Evolutionary conservation across 1,140 invertebrate species (phyloP), one percentile per base, ranked within the genome.

Genomic region (Drosophila sp.): DNA sequence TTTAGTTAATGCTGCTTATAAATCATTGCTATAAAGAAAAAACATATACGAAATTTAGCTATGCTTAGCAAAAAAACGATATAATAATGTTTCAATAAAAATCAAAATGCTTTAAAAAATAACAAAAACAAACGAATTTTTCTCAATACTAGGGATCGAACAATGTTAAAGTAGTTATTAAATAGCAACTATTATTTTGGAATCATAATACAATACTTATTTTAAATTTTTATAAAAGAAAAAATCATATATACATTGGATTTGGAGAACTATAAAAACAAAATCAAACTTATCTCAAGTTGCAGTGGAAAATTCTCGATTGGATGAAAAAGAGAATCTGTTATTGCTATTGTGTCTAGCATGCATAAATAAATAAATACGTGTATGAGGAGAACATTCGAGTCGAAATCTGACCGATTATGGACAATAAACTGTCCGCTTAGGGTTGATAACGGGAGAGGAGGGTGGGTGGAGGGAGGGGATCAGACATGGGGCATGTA

Each of bases 281-380:
- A 63, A 18, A 41, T 25, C 1, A 0, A n/a, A 48, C 32, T 16
- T 4, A 11, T 18, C 61, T 74, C 61, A 57, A 77, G 40, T 74
- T 87, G 58, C 78, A 78, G 59, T 87, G 81, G 81, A 86, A 86
- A 86, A 67, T 86, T 86, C 70, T 75, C 36, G 38, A 71, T 25
- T 56, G 43, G 53, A 21, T 63, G 63, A 29, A 43, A 27, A 54
- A 43, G 53, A 32, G 40, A 70, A 70, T 11, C 13, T 41, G 29
- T 54, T 18, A 32, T 50, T 36, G 46, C 36, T 14, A 36, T 18
- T 32, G 32, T 46, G 29, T 32, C 67, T 71, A 71, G 63, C 62
- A 66, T 45, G 62, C 54, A 72, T 72, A 72, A 34, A 66, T 66
- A 72, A 65, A 72, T 38, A 58, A 29, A 29, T 29, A 29, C 27